A percentile compares a stretch with the other conserved stretches of the same genome.
phyloP scores from a whole-genome alignment of 2,797 vertebrate genomes.

The Carduelis carduelis region DNA sequence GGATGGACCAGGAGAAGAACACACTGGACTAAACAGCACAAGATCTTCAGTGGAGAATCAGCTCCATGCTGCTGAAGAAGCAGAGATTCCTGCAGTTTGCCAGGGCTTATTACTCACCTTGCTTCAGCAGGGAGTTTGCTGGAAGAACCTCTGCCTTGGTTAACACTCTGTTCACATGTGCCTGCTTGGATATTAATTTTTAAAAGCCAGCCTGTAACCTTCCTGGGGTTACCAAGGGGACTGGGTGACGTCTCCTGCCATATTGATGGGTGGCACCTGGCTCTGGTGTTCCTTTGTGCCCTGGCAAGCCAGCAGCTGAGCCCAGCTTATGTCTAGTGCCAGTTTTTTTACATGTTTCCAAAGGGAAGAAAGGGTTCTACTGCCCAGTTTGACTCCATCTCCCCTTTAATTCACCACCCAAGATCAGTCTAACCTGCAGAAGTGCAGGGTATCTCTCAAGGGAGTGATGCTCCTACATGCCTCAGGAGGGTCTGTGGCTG shows the following conservation, averaged over 20 bases:
- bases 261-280: not conserved
- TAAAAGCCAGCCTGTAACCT: not conserved
- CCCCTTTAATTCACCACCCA: not conserved
- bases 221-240: not conserved
- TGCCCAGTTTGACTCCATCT: not conserved
- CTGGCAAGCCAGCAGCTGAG: not conserved
- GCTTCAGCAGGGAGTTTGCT: not conserved
- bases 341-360: not conserved
- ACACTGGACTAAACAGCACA: rapidly evolving
- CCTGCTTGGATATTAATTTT: not conserved
- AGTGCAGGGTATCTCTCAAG: not conserved
- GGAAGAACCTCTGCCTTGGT: not conserved
- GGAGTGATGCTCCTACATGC: not conserved
- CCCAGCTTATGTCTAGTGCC: not conserved
- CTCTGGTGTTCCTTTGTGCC: not conserved
- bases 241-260: not conserved
- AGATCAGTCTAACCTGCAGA: not conserved
- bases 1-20: not conserved
- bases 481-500: not conserved
- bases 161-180: not conserved
- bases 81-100: not conserved
- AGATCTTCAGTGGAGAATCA: not conserved
- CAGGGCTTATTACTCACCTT: not conserved
- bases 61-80: not conserved
- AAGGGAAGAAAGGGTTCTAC: not conserved